Evolutionary conservation across 2,888 invertebrate species (phyloP).

Genomic region (Tetragonula carbonaria): DNA sequence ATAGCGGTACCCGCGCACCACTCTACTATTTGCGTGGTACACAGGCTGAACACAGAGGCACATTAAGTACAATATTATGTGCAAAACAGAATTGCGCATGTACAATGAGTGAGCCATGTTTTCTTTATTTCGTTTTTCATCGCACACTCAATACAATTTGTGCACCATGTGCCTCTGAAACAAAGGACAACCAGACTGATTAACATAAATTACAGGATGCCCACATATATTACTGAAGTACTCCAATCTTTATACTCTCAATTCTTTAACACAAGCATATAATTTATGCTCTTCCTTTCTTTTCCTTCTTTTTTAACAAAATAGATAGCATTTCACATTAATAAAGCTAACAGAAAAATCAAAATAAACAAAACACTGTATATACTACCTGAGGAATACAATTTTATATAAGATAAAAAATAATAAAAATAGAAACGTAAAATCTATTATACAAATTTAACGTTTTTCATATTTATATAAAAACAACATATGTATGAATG

Average conservation of each 20-base stretch:
- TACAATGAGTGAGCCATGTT: slow-evolving; percentile 83
- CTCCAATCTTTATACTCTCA: slow-evolving; percentile 67
- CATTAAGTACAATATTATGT: slow-evolving; percentile 78
- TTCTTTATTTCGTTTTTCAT: slow-evolving; percentile 77
- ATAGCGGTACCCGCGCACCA: slow-evolving; percentile 79
- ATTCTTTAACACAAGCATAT: slow-evolving; percentile 76
- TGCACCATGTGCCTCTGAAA: slow-evolving; percentile 93
- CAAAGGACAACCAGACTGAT: slow-evolving; percentile 87
- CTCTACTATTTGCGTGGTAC: slow-evolving; percentile 77
- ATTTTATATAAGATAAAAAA: background rate
- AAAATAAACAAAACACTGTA: background rate
- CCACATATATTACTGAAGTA: slow-evolving; percentile 75
- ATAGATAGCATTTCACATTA: slow-evolving; percentile 72
- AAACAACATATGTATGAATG: background rate
- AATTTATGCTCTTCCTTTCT: slow-evolving; percentile 3
- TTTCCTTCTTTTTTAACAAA: slow-evolving; percentile 28
- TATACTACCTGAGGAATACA: background rate
- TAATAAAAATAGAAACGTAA: slow-evolving; percentile 4
- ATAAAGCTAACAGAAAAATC: slow-evolving; percentile 17
- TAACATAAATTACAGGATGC: slow-evolving; percentile 83
- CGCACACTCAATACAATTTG: slow-evolving; percentile 83
- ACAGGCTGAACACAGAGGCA: slow-evolving; percentile 83
- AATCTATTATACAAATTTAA: background rate
- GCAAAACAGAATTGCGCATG: slow-evolving; percentile 77
- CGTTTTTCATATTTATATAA: background rate